These are phyloP conservation scores for Melanaphis sacchari DNA, from an alignment of 1,140 invertebrate genomes.

Conservation along the genomic window DNA sequence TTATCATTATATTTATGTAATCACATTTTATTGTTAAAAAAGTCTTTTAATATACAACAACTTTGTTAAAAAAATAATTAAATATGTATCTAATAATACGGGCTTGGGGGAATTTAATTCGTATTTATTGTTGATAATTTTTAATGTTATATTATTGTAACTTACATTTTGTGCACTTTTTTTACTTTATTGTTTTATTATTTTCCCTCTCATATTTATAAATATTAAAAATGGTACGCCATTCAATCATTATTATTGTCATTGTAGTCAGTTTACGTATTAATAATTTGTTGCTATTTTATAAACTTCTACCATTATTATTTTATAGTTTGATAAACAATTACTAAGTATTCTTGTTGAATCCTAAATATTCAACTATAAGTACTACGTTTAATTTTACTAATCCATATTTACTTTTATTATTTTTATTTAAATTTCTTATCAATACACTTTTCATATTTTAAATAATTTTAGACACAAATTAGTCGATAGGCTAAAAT, in stretches of 20 bases:
- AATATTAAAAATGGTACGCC: background rate
- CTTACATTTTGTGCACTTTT: constrained; percentile 31
- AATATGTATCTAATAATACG: background rate
- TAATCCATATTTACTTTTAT: background rate
- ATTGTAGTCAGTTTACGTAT: background rate
- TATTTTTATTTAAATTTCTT: background rate
- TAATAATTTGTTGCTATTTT: background rate
- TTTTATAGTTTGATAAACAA: background rate
- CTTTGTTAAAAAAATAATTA: constrained; percentile 29
- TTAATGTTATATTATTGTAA: constrained; percentile 28
- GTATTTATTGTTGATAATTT: constrained; percentile 16
- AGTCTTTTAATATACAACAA: background rate
- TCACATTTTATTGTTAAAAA: constrained; percentile 16
- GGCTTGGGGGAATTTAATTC: background rate
- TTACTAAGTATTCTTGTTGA: background rate
- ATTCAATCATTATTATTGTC: background rate
- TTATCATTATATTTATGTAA: constrained; percentile 35
- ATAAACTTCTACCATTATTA: background rate
- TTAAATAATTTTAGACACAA: constrained; percentile 17
- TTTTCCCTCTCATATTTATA: background rate
- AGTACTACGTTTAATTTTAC: background rate
- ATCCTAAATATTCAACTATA: background rate
- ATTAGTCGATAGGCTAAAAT: background rate
- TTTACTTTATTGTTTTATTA: constrained; percentile 13
- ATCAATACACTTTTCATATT: background rate